Evolutionary conservation across 64 coral and sea anemone genomes (phyloP).

Genomic region (Pocillopora damicornis): DNA sequence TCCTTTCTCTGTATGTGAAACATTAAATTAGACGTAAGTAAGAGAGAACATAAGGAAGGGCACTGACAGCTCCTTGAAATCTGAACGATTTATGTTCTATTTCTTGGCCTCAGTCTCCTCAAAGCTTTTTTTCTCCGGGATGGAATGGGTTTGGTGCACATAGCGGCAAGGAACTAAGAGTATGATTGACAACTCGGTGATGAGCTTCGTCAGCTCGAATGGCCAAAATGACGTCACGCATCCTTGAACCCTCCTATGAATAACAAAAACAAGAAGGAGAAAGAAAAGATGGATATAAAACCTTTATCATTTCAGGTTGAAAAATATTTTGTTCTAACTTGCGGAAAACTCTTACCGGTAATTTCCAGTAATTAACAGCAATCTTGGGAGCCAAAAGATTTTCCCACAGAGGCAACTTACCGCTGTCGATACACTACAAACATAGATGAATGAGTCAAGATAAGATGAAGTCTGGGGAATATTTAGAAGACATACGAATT

Average conservation of each 20-base stretch:
- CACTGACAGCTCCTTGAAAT: too few relatives aligned
- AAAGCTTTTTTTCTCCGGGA: conserved; percentile 90
- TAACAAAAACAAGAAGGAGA: background rate
- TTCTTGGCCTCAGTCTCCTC: background rate
- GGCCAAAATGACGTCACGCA: conserved; percentile 93
- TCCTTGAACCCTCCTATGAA: conserved; percentile 73
- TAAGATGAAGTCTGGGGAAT: background rate
- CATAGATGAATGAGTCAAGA: background rate
- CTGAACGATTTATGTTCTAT: background rate
- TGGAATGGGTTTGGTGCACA: conserved; percentile 88
- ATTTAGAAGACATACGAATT: background rate
- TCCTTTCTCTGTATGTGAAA: too few relatives aligned
- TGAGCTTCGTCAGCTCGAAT: conserved; percentile 98
- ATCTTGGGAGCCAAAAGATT: conserved; percentile 67
- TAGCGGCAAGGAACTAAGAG: conserved; percentile 68
- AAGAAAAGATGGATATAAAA: background rate
- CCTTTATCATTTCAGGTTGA: too few relatives aligned
- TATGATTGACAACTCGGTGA: conserved; percentile 94
- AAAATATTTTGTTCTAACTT: background rate
- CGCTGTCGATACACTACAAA: conserved; percentile 78
- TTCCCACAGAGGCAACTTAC: conserved; percentile 74
- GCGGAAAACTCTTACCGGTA: conserved; percentile 54
- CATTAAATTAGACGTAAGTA: too few relatives aligned
- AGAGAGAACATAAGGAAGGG: too few relatives aligned
- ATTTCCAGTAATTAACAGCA: conserved; percentile 94